Percentiles rank a stretch among this genome's conserved stretches.
These are phyloP conservation scores for Cyanoramphus novaezelandiae DNA, from an alignment of 2,113 vertebrate genomes.

Conservation along the genomic window DNA sequence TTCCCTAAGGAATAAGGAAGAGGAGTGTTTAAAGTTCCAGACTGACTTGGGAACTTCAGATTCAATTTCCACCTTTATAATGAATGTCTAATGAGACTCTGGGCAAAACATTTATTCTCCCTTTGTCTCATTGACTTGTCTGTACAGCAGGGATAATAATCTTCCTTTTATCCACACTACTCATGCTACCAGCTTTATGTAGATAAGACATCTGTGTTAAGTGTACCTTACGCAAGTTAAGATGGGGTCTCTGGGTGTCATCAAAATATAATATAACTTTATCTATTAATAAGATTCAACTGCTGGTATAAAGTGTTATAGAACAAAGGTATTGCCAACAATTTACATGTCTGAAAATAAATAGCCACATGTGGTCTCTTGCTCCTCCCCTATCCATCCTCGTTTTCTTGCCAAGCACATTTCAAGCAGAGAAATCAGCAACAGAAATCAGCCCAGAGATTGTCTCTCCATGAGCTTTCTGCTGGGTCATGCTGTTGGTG, in stretches of 20 bases:
- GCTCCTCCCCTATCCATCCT: not conserved
- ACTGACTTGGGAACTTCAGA: not conserved
- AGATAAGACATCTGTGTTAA: not conserved
- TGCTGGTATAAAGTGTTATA: not conserved
- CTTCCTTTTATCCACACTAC: not conserved
- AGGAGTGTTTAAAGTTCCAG: not conserved
- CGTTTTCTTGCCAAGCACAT: not conserved
- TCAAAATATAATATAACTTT: not conserved
- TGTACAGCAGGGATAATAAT: not conserved
- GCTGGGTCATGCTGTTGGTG: not conserved
- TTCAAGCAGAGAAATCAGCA: not conserved
- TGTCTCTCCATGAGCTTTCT: not conserved
- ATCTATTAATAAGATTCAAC: not conserved
- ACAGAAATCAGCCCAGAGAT: not conserved
- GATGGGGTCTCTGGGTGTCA: not conserved
- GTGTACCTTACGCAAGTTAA: not conserved
- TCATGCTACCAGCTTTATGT: not conserved
- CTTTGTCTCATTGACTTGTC: not conserved
- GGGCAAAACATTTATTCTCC: not conserved
- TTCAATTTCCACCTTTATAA: not conserved
- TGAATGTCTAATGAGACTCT: not conserved
- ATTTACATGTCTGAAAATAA: constrained; percentile 6
- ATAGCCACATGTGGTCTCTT: not conserved
- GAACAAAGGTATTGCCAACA: not conserved
- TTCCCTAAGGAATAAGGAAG: not conserved